Base-by-base conservation (phyloP, 2,888 invertebrate species). In the Scrobipalpa atriplicella region DNA sequence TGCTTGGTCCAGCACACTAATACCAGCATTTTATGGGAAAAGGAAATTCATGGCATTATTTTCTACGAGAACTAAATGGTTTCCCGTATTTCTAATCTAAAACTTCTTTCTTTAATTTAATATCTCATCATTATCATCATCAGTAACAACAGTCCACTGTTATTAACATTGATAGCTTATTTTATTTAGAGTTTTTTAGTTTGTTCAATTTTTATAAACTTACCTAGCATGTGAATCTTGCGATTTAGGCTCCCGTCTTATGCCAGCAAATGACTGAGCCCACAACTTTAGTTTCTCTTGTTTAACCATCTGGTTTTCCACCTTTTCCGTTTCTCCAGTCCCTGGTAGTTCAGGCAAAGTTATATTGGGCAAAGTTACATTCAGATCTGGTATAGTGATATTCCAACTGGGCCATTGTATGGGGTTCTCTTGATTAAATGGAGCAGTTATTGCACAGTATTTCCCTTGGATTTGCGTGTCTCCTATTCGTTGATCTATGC, bases 381-480 rank as follows among this genome's bases (percentile, higher is more conserved):
- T 56, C 13, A 56, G 29, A 0, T 72, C 70, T 2, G 75, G 75
- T 62, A 67, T 67, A 11, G 62, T 62, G 11, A 47, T 41, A n/a
- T 41, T 41, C 63, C 63, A n/a, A 5, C 67, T 70, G 0, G 73
- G 71, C 66, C 67, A 70, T 38, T 67, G n/a, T 61, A 58, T 66
- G 13, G 54, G 54, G 21, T 16, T 47, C 41, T 70, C 65, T 61
- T 82, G 79, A 1, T 76, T 60, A 0, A 84, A 13, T 0, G 84
- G 81, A 0, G 83, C 47, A 0, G 67, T 71, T 11, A 87, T 76
- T 13, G 86, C 78, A 68, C 92, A 90, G 72, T 93, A 93, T 76
- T 93, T 90, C 1, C 93, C 93, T 61, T 87, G 79, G 39, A 92
- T 83, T 0, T 76, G 70, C 70, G 79, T 76, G 16, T 76, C 67